Evolutionary conservation across 2,888 invertebrate genomes (phyloP), one percentile per base, ranked within the genome.

Genomic region (Lypha dubia): DNA sequence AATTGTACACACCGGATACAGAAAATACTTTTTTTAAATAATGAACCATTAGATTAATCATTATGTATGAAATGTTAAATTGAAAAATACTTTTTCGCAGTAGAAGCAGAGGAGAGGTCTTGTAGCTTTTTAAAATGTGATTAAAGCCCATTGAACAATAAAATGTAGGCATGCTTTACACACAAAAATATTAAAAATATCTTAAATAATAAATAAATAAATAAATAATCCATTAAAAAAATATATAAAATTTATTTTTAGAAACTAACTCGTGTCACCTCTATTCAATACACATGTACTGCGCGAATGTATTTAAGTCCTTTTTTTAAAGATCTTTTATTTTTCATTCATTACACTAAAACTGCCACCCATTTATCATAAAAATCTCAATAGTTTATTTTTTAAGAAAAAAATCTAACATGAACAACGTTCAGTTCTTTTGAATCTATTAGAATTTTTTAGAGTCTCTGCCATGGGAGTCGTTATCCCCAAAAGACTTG

Each of bases 401-500:
- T 35, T 38, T 3, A 62, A 51, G n/a, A n/a, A n/a, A n/a, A n/a
- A n/a, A 51, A 62, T 28, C 51, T 74, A 74, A 60, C 46, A 51
- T 51, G 22, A 60, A 49, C 24, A 38, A n/a, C 22, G 58, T 15
- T 46, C 22, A 15, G 20, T 35, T 6, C 4, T 35, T 11, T 60
- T 49, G 22, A 9, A 20, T 75, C 62, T 62, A 41, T 51, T 53
- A 41, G 7, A 28, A 32, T n/a, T 28, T 32, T n/a, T 11, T 1
- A 17, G 20, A 65, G n/a, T n/a, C 17, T 38, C 38, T 24, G 49
- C 6, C 51, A 1, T 20, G 60, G 28, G 11, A 58, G 49, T 49
- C 49, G 58, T 17, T 60, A 49, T 58, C 49, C 76, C 67, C 60
- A 60, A 38, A n/a, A 76, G 60, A 46, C 56, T 65, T 76, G 20